Conservation (phyloP, 2,113 vertebrate genomes). For the Gallinago media region DNA sequence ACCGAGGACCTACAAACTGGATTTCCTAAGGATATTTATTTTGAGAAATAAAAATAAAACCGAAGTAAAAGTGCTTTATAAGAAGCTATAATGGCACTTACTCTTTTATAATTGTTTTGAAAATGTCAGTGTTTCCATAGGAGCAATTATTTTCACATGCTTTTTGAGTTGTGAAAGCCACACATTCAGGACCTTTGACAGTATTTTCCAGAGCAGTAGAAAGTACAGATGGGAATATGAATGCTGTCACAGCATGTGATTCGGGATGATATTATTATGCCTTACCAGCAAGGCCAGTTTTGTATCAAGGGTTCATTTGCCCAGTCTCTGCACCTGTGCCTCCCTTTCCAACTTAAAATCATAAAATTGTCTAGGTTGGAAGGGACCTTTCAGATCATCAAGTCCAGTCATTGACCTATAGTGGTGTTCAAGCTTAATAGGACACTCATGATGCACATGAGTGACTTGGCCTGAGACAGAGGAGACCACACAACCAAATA, state of each 20-base stretch:
- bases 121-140: not conserved
- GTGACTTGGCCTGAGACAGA: not conserved
- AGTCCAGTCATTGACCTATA: not conserved
- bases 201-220: not conserved
- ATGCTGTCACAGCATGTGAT: fast-evolving
- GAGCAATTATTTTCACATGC: not conserved
- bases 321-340: fast-evolving
- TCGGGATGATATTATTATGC: not conserved
- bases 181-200: not conserved
- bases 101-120: not conserved
- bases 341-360: not conserved
- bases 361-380: not conserved
- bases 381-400: not conserved
- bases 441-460: not conserved
- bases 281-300: not conserved
- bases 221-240: not conserved
- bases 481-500: not conserved
- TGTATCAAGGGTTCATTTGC: not conserved
- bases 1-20: not conserved
- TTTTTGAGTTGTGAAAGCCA: not conserved
- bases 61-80: not conserved
- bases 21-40: not conserved
- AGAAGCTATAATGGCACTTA: not conserved
- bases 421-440: not conserved
- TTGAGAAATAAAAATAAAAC: not conserved